Conservation (phyloP, 2,888 invertebrate species). For the Oxyteleia sp. region DNA sequence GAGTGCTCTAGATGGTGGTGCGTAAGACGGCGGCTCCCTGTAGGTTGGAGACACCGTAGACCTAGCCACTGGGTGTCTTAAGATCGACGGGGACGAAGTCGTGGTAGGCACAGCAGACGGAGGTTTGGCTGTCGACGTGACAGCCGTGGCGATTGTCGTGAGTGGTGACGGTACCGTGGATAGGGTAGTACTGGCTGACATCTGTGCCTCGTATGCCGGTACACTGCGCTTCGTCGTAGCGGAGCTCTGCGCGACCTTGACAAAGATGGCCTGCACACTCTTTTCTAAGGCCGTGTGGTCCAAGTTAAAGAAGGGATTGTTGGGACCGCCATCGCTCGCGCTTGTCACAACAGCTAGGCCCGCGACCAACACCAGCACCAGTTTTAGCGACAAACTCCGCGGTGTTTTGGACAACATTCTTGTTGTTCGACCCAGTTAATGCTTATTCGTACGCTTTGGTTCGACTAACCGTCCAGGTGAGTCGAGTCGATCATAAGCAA, state of each 20-base stretch:
- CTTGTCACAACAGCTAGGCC: constrained; percentile 60
- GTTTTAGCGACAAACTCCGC: constrained; percentile 10
- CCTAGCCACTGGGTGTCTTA: constrained; percentile 76
- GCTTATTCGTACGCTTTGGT: constrained; percentile 3
- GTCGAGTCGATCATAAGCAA: constrained; percentile 49
- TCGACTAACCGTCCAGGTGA: constrained; percentile 5
- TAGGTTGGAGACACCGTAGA: constrained; percentile 83
- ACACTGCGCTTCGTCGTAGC: constrained; percentile 91
- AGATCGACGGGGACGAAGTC: constrained; percentile 79
- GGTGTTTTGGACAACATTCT: constrained; percentile 33
- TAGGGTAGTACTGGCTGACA: constrained; percentile 88
- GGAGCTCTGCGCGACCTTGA: constrained; percentile 91
- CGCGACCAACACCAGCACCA: constrained; percentile 20
- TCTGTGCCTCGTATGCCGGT: constrained; percentile 89
- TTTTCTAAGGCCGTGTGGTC: constrained; percentile 90
- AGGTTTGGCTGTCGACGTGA: constrained; percentile 88
- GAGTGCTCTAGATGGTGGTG: constrained; percentile 93
- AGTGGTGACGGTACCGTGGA: constrained; percentile 90
- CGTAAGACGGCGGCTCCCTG: constrained; percentile 94
- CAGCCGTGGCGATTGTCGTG: constrained; percentile 88
- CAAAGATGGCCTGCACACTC: constrained; percentile 91
- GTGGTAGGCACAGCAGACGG: constrained; percentile 89
- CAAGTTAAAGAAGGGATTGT: constrained; percentile 86
- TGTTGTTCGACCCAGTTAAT: constrained; percentile 14
- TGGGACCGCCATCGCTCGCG: constrained; percentile 84